phyloP scores from a whole-genome alignment of 2,797 vertebrate species.

The Anguilla marmorata region DNA sequence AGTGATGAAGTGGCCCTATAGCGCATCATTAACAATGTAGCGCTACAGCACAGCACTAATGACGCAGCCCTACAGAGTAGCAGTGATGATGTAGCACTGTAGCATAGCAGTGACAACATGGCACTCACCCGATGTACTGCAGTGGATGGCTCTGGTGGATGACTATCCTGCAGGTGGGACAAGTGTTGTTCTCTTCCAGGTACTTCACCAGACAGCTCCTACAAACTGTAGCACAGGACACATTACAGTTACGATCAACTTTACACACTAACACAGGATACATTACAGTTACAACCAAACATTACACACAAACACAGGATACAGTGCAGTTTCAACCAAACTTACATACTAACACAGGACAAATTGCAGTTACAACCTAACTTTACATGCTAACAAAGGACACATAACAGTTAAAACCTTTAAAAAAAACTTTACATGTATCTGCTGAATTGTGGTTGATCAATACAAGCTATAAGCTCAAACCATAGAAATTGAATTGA shows the following conservation, averaged over 20 bases:
- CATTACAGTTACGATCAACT: background rate
- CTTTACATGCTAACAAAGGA: background rate
- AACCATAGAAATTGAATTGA: background rate
- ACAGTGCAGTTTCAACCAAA: background rate
- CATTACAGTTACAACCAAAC: background rate
- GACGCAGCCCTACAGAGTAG: background rate
- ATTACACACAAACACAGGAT: background rate
- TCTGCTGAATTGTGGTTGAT: background rate
- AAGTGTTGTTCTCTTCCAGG: conserved; percentile 98
- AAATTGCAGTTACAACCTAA: background rate
- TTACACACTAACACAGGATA: background rate
- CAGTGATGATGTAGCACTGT: background rate
- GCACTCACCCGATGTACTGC: conserved; percentile 94
- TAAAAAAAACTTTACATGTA: background rate
- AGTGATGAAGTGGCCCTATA: background rate
- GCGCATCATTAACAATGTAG: background rate
- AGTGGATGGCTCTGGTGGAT: conserved; percentile 99
- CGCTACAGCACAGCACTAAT: background rate
- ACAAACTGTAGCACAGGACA: conserved; percentile 78
- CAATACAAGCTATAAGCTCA: background rate
- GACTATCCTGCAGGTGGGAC: conserved; percentile 96
- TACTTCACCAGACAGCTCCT: conserved; percentile 99
- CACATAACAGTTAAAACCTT: too few species aligned
- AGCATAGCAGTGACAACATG: background rate
- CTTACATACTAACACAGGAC: background rate